These are phyloP conservation scores for Pachyramphus minor DNA, from an alignment of 2,113 vertebrate species.

Conservation along the genomic window DNA sequence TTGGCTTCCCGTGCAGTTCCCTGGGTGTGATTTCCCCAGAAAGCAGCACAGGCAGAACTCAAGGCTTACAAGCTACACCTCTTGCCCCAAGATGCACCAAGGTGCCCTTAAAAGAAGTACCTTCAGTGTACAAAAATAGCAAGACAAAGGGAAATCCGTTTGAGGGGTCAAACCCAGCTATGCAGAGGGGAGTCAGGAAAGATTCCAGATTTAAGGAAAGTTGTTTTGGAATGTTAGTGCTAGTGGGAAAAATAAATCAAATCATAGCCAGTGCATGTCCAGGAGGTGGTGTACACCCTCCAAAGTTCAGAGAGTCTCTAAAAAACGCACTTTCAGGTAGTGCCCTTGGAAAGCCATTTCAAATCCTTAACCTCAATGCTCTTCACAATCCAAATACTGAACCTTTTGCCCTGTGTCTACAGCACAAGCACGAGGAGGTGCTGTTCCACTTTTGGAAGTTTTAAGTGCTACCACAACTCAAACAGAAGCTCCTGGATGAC, in stretches of 20 bases:
- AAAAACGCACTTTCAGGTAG: neutral
- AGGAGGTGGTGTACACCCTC: neutral
- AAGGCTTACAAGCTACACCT: neutral
- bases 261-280: too few species aligned
- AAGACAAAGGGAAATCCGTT: neutral
- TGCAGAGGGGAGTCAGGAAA: neutral
- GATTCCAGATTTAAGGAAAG: neutral
- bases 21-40: neutral
- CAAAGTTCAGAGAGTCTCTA: neutral
- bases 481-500: neutral
- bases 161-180: neutral
- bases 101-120: neutral
- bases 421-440: fast-evolving
- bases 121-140: neutral
- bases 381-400: fast-evolving
- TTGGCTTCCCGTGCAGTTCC: neutral
- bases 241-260: neutral
- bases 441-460: neutral
- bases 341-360: neutral
- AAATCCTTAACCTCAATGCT: neutral
- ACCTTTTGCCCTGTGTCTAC: neutral
- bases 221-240: neutral
- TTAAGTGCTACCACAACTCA: neutral
- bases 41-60: neutral
- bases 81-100: neutral